Conservation (phyloP, 1,140 invertebrate genomes). For the Drosophila sturtevanti region DNA sequence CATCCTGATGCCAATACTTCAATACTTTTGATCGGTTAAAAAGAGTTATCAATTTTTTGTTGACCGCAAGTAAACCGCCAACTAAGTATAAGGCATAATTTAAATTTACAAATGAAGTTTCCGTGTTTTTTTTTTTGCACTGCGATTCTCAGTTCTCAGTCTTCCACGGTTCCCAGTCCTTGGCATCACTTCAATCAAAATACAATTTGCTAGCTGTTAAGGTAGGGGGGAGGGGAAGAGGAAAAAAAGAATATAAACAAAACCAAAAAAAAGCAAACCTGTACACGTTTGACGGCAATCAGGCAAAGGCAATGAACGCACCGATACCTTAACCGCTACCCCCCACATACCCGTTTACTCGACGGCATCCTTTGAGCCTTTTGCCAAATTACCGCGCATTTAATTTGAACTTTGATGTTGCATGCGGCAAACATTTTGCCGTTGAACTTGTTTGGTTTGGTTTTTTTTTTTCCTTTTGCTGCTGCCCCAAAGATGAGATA, state of each 20-base stretch:
- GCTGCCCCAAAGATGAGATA: constrained; percentile 34
- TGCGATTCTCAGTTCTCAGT: constrained; percentile 21
- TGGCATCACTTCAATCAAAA: constrained; percentile 74
- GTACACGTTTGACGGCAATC: constrained; percentile 69
- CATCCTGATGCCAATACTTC: no score
- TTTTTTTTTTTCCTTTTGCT: constrained; percentile 43
- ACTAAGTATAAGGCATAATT: constrained; percentile 49
- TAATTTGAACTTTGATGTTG: constrained; percentile 82
- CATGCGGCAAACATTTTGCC: constrained; percentile 70
- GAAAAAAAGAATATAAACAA: neutral
- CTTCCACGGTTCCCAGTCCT: constrained; percentile 9
- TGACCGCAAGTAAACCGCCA: constrained; percentile 51
- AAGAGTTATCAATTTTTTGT: constrained; percentile 57
- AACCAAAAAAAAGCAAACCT: constrained; percentile 44
- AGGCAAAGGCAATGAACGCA: constrained; percentile 50
- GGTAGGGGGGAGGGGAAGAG: constrained; percentile 9
- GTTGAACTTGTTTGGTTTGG: constrained; percentile 20
- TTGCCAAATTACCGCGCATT: constrained; percentile 82
- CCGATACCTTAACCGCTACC: constrained; percentile 2
- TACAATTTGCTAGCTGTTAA: constrained; percentile 72
- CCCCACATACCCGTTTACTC: constrained; percentile 13
- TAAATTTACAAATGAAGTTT: constrained; percentile 61
- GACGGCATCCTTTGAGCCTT: constrained; percentile 80
- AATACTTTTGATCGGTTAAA: neutral
- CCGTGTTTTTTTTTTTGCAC: constrained; percentile 1